Percentiles rank a stretch among this genome's conserved stretches.
phyloP scores from a whole-genome alignment of 2,113 vertebrate species.

The Gorsachius goisagi region DNA sequence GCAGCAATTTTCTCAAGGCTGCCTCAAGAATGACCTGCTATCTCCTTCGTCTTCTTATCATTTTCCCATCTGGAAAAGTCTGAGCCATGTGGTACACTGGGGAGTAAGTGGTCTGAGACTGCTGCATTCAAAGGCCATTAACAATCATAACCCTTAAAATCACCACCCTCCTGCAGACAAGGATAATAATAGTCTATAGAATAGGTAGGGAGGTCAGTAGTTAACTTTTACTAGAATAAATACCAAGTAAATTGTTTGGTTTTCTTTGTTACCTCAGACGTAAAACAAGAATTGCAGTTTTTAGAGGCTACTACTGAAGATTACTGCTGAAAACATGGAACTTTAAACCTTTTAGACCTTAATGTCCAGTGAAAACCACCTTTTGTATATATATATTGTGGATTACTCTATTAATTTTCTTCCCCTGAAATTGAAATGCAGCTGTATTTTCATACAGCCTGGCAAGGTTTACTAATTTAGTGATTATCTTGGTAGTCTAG shows the following conservation, averaged over 20 bases:
- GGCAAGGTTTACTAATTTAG: not conserved
- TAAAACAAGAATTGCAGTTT: not conserved
- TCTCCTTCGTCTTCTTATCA: constrained; percentile 33
- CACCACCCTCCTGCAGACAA: constrained; percentile 48
- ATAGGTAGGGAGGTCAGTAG: constrained; percentile 9
- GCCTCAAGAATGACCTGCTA: constrained; percentile 59
- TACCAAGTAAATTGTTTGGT: not conserved
- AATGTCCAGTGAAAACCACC: not conserved
- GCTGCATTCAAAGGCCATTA: constrained; percentile 67
- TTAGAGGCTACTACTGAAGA: not conserved
- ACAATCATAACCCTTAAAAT: constrained; percentile 68
- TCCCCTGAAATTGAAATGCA: not conserved
- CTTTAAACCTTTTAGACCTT: not conserved
- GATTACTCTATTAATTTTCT: not conserved
- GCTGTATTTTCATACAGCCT: not conserved
- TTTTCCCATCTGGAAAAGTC: constrained; percentile 63
- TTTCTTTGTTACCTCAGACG: constrained; percentile 1
- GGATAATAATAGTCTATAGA: constrained; percentile 49
- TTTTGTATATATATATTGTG: not conserved
- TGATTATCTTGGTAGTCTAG: not conserved
- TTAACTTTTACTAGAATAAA: constrained; percentile 58
- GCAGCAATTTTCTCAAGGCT: constrained; percentile 64
- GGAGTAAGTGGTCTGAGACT: constrained; percentile 49
- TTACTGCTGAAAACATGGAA: not conserved
- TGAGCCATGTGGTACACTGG: constrained; percentile 18